Conservation (phyloP, 2,113 vertebrate species). For the Morone chrysops region DNA sequence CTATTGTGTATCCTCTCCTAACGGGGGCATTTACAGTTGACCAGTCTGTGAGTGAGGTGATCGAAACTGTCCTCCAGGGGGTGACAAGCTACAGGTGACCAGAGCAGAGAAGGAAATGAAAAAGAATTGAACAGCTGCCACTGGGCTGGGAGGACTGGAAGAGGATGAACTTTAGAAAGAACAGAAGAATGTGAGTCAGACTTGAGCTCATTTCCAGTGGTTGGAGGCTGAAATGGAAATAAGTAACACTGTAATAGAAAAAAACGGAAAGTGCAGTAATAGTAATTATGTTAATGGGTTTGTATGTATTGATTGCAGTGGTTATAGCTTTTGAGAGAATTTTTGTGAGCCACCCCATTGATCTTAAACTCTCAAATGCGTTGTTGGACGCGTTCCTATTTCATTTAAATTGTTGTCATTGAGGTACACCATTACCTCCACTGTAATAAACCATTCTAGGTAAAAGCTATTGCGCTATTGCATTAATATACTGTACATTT, state of each 20-base stretch:
- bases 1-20: slow-evolving; percentile 12
- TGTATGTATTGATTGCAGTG: slow-evolving; percentile 50
- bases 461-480: slow-evolving; percentile 22
- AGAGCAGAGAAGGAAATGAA: neutral
- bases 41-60: slow-evolving; percentile 19
- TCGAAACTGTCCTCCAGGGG: slow-evolving; percentile 55
- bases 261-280: slow-evolving; percentile 36
- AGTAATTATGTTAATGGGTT: slow-evolving; percentile 58
- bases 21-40: slow-evolving; percentile 11
- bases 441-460: slow-evolving; percentile 40
- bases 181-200: slow-evolving; percentile 36
- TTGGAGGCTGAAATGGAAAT: slow-evolving; percentile 32
- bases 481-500: slow-evolving; percentile 9
- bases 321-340: slow-evolving; percentile 31
- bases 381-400: slow-evolving; percentile 52
- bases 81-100: slow-evolving; percentile 52
- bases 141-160: neutral
- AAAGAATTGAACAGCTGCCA: neutral
- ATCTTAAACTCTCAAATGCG: slow-evolving; percentile 46
- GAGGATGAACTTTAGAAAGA: slow-evolving; percentile 28
- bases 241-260: slow-evolving; percentile 17
- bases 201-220: slow-evolving; percentile 39
- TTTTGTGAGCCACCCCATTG: slow-evolving; percentile 43
- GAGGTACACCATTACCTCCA: slow-evolving; percentile 24
- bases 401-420: slow-evolving; percentile 44